phyloP scores from a whole-genome alignment of 2,797 vertebrate genomes.

The Cercopithecus hamlyni region DNA sequence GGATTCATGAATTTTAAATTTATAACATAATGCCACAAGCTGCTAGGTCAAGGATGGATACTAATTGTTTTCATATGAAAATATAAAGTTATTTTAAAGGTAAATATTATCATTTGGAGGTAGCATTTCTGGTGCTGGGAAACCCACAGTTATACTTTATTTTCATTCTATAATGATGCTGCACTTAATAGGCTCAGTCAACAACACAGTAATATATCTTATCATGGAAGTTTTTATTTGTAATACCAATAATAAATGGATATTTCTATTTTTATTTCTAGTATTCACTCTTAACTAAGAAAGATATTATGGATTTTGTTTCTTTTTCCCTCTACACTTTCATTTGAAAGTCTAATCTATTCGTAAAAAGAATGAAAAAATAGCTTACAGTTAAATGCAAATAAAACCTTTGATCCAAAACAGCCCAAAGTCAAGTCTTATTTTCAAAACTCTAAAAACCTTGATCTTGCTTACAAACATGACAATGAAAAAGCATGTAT shows the following conservation, averaged over 20 bases:
- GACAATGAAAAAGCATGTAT: neutral
- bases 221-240: neutral
- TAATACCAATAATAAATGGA: neutral
- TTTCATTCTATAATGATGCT: neutral
- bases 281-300: neutral
- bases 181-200: neutral
- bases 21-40: neutral
- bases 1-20: neutral
- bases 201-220: neutral
- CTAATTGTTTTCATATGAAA: neutral
- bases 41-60: neutral
- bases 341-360: constrained; percentile 43
- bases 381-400: constrained; percentile 7
- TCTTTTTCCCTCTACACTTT: neutral
- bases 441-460: constrained; percentile 14
- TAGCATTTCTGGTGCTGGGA: neutral
- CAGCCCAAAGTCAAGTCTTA: neutral
- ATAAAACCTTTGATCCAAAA: constrained; percentile 33
- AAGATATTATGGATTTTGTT: neutral
- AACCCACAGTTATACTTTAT: neutral
- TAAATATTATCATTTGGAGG: neutral
- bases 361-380: constrained; percentile 5
- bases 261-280: neutral
- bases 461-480: constrained; percentile 24
- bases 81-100: neutral